Conservation (phyloP, 2,113 vertebrate genomes). For the Formicarius rufipectus region DNA sequence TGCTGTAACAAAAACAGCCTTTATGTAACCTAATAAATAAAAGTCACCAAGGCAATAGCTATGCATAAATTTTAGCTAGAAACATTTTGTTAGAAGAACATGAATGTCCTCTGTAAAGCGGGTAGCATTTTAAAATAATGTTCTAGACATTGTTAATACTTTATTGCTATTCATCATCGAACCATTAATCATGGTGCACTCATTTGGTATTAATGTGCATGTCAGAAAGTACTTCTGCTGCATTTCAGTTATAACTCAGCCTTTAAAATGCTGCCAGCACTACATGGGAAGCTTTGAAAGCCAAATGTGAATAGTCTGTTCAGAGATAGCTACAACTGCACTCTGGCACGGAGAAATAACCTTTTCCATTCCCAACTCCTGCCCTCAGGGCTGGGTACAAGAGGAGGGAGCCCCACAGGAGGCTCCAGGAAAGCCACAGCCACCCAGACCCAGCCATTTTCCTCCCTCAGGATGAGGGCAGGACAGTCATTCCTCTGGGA, state of each 20-base stretch:
- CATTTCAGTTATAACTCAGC: constrained; percentile 62
- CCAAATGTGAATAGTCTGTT: constrained; percentile 8
- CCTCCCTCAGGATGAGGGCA: not conserved
- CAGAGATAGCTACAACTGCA: not conserved
- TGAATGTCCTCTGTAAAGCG: constrained; percentile 30
- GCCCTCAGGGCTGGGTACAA: not conserved
- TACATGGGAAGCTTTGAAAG: constrained; percentile 33
- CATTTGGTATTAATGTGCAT: constrained; percentile 65
- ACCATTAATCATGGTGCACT: constrained; percentile 63
- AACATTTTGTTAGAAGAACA: constrained; percentile 46
- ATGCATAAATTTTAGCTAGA: constrained; percentile 45
- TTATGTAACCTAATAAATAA: constrained; percentile 57
- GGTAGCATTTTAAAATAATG: constrained; percentile 58
- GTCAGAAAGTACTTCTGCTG: constrained; percentile 59
- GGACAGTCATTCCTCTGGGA: not conserved
- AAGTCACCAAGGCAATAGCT: constrained; percentile 50
- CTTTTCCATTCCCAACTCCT: not conserved
- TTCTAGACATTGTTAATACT: constrained; percentile 61
- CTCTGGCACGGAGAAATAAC: not conserved
- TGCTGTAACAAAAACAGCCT: constrained; percentile 19
- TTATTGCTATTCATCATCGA: constrained; percentile 64
- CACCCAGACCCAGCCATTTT: not conserved
- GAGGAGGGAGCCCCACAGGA: not conserved
- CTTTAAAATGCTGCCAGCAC: constrained; percentile 53
- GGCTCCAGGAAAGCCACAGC: fast-evolving